Evolutionary conservation across 2,113 vertebrate genomes (phyloP).

Genomic region (Haliaeetus leucogaster): DNA sequence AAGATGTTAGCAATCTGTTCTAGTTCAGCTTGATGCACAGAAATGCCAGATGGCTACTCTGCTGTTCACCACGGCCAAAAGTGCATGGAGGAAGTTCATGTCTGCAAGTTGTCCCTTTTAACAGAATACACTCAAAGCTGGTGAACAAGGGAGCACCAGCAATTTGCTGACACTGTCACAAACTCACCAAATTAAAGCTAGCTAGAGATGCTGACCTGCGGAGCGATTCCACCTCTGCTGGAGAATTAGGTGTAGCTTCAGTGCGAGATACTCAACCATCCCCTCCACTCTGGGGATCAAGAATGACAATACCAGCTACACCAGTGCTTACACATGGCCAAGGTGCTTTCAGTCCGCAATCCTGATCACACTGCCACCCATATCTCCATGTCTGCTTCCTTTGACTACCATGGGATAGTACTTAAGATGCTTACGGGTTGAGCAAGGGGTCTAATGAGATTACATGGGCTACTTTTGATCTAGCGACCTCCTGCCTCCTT

Average conservation of each 20-base stretch:
- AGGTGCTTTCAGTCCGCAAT: neutral
- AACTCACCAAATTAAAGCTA: neutral
- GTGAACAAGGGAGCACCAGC: neutral
- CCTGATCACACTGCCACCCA: neutral
- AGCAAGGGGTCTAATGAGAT: neutral
- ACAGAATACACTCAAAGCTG: neutral
- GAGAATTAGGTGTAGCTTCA: neutral
- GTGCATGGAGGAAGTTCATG: neutral
- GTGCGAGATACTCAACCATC: neutral
- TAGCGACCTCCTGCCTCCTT: neutral
- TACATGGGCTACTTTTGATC: neutral
- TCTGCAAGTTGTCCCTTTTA: neutral
- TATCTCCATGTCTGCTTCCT: neutral
- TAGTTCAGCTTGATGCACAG: neutral
- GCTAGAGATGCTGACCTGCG: neutral
- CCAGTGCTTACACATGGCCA: neutral
- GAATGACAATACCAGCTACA: neutral
- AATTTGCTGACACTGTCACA: neutral
- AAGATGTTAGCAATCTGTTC: neutral
- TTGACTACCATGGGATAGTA: neutral
- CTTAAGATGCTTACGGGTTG: neutral
- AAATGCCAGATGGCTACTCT: neutral
- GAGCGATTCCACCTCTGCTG: neutral
- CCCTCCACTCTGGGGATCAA: neutral
- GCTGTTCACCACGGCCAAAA: neutral